Conservation (phyloP, 2,888 invertebrate species). For the Leptarthrus brevirostris region DNA sequence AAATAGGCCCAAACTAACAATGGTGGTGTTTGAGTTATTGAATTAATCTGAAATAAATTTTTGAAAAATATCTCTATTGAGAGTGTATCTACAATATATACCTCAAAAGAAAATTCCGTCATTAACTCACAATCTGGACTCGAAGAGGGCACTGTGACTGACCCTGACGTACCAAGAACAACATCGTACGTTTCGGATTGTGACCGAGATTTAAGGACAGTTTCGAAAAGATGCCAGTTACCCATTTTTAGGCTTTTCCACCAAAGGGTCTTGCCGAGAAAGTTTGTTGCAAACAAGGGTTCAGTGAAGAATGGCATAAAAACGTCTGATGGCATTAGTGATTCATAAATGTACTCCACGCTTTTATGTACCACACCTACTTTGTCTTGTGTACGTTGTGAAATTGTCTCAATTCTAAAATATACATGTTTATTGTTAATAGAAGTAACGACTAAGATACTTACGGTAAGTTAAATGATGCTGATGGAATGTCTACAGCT, state of each 20-base stretch:
- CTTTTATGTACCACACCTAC: neutral
- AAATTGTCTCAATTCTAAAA: neutral
- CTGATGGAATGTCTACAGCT: neutral
- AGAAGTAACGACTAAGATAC: neutral
- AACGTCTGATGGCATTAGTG: neutral
- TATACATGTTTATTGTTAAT: too few relatives aligned
- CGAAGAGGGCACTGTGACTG: neutral
- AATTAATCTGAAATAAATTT: neutral
- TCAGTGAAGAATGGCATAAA: neutral
- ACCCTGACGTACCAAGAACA: constrained; percentile 14
- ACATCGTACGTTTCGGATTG: neutral
- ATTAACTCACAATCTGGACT: neutral
- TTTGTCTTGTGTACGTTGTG: neutral
- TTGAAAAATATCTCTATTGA: neutral
- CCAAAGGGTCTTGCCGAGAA: neutral
- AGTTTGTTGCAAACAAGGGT: neutral
- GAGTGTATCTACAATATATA: neutral
- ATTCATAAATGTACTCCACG: constrained; percentile 5
- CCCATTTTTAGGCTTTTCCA: constrained; percentile 1
- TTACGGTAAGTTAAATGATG: neutral
- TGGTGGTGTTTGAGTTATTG: constrained; percentile 2
- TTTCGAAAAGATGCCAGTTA: neutral
- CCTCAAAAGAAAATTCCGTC: neutral
- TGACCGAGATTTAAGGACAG: neutral
- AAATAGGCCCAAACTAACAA: constrained; percentile 19